Evolutionary conservation across 1,140 invertebrate species (phyloP).

Genomic region (Eumeta japonica): DNA sequence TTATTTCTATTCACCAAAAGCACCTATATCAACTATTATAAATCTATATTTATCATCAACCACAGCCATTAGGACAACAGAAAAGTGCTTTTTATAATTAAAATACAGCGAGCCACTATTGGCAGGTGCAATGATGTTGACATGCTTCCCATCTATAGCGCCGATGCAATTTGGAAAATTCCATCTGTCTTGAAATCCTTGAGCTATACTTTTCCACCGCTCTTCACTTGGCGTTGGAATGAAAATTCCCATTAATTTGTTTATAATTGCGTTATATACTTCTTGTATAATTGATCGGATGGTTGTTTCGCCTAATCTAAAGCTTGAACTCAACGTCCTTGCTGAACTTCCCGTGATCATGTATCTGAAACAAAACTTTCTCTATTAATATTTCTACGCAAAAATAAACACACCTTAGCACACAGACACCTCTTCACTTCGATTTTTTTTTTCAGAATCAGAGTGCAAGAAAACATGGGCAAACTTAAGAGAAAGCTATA

Average conservation of each 20-base stretch:
- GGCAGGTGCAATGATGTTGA: slow-evolving; percentile 24
- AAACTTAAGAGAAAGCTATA: slow-evolving; percentile 4
- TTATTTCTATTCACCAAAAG: slow-evolving; percentile 20
- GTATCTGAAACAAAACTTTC: slow-evolving; percentile 6
- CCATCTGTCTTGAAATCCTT: slow-evolving; percentile 34
- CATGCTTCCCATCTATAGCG: too few relatives aligned
- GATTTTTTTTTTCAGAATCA: slow-evolving; percentile 1
- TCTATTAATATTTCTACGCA: background rate
- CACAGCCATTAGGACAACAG: slow-evolving; percentile 34
- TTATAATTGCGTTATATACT: slow-evolving; percentile 9
- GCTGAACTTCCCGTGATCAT: slow-evolving; percentile 1
- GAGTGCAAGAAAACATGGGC: slow-evolving; percentile 2
- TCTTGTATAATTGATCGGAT: slow-evolving; percentile 9
- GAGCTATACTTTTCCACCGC: slow-evolving; percentile 23
- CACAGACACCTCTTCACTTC: slow-evolving; percentile 14
- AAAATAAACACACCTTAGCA: slow-evolving; percentile 5
- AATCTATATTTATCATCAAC: slow-evolving; percentile 36
- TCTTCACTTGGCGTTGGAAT: slow-evolving; percentile 14
- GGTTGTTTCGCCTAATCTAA: slow-evolving; percentile 7
- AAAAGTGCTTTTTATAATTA: slow-evolving; percentile 41
- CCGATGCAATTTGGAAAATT: too few relatives aligned
- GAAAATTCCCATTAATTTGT: too few relatives aligned
- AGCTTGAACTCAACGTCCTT: slow-evolving; percentile 2
- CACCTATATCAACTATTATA: slow-evolving; percentile 28
- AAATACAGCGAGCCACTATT: slow-evolving; percentile 31